These are phyloP conservation scores for Tortricodes alternella DNA, from an alignment of 2,888 invertebrate genomes.

Conservation along the genomic window DNA sequence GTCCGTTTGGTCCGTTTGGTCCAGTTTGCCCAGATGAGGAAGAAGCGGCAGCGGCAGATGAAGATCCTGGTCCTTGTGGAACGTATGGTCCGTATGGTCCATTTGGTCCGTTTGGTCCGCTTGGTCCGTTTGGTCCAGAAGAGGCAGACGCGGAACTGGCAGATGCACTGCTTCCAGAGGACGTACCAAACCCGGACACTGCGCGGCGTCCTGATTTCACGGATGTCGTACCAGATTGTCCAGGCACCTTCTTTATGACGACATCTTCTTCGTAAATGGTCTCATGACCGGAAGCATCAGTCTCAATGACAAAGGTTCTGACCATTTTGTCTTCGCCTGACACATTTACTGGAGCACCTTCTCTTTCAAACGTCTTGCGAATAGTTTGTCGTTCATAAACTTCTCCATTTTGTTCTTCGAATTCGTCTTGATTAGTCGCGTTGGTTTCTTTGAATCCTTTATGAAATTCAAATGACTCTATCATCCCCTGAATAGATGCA, in stretches of 20 bases:
- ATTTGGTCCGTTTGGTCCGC: neutral
- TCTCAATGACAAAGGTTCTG: slow-evolving; percentile 44
- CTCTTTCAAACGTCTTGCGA: slow-evolving; percentile 42
- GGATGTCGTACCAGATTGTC: slow-evolving; percentile 4
- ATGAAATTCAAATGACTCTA: too few species aligned
- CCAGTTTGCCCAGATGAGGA: slow-evolving; percentile 25
- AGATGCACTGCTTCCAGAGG: neutral
- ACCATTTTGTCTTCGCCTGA: slow-evolving; percentile 44
- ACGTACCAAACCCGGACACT: slow-evolving; percentile 8
- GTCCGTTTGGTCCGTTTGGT: neutral
- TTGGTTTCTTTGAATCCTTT: too few species aligned
- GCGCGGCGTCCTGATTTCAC: slow-evolving; percentile 14
- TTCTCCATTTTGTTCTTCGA: too few species aligned
- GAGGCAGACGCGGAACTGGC: neutral
- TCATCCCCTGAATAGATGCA: too few species aligned
- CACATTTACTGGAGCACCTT: slow-evolving; percentile 32
- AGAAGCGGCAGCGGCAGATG: slow-evolving; percentile 25
- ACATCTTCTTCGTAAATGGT: slow-evolving; percentile 57
- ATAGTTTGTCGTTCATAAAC: slow-evolving; percentile 37
- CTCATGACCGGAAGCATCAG: slow-evolving; percentile 51
- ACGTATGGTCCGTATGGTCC: neutral
- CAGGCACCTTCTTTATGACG: slow-evolving; percentile 45
- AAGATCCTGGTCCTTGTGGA: slow-evolving; percentile 24
- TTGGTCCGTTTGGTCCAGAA: neutral
- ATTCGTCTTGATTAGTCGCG: too few species aligned